Percentiles rank a stretch among this genome's conserved stretches.
phyloP scores from a whole-genome alignment of 1,140 invertebrate species.

The Dendroctonus valens region DNA sequence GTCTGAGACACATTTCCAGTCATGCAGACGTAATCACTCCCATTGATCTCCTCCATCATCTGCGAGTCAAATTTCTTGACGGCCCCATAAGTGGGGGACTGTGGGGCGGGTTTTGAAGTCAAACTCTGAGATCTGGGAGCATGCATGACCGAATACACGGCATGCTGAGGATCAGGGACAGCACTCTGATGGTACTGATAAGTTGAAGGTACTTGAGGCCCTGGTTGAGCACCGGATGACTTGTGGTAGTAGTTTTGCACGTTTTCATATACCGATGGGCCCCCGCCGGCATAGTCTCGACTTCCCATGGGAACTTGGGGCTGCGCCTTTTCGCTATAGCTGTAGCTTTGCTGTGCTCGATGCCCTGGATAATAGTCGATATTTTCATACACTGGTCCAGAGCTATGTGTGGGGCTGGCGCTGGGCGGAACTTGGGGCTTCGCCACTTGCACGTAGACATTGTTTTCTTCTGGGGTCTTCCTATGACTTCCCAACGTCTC shows the following conservation, averaged over 20 bases:
- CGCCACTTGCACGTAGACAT: constrained; percentile 50
- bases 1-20: constrained; percentile 57
- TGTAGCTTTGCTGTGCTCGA: constrained; percentile 58
- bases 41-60: constrained; percentile 60
- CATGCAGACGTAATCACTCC: constrained; percentile 72
- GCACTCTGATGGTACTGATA: constrained; percentile 30
- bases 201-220: constrained; percentile 42
- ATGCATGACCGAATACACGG: constrained; percentile 45
- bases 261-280: constrained; percentile 70
- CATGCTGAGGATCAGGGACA: constrained; percentile 48
- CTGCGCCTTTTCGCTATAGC: constrained; percentile 53
- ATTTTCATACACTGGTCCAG: constrained; percentile 75
- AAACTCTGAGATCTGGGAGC: constrained; percentile 24
- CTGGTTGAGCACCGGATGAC: constrained; percentile 39
- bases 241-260: constrained; percentile 59
- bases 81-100: constrained; percentile 28
- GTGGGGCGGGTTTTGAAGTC: constrained; percentile 12
- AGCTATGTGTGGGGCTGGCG: constrained; percentile 54
- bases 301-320: constrained; percentile 60
- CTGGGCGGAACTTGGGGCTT: constrained; percentile 56
- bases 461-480: constrained; percentile 43
- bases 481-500: constrained; percentile 51
- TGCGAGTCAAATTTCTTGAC: constrained; percentile 38
- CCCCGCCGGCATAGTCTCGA: constrained; percentile 45
- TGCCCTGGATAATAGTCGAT: constrained; percentile 69